Evolutionary conservation across 1,140 invertebrate species (phyloP).

Genomic region (Hyposmocoma kahamanoa): DNA sequence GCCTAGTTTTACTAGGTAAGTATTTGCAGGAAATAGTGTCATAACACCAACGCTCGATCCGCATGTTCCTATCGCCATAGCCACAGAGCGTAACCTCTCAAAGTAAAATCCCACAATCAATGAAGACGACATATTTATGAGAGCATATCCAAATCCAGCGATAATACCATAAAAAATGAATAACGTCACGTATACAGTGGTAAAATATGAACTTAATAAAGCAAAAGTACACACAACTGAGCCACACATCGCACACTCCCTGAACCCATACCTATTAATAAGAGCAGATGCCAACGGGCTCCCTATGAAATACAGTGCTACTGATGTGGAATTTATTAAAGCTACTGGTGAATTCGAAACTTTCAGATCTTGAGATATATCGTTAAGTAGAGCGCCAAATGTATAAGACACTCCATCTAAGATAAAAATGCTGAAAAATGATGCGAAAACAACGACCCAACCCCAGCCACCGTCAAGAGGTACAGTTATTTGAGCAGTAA

Average conservation of each 20-base stretch:
- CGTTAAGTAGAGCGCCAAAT: constrained; percentile 48
- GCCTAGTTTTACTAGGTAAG: constrained; percentile 76
- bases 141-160: constrained; percentile 87
- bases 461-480: constrained; percentile 58
- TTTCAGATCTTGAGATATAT: constrained; percentile 43
- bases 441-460: constrained; percentile 48
- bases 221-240: constrained; percentile 46
- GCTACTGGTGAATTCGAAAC: constrained; percentile 37
- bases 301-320: constrained; percentile 61
- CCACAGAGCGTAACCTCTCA: constrained; percentile 83
- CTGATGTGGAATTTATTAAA: constrained; percentile 50
- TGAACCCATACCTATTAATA: constrained; percentile 83
- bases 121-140: constrained; percentile 76
- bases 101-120: constrained; percentile 89
- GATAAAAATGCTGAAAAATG: constrained; percentile 44
- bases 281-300: constrained; percentile 86
- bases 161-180: constrained; percentile 53
- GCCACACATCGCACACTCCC: constrained; percentile 81
- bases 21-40: constrained; percentile 79
- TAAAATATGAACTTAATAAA: constrained; percentile 50
- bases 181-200: constrained; percentile 31
- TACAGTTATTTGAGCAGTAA: constrained; percentile 54
- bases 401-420: constrained; percentile 55
- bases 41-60: constrained; percentile 87
- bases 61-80: constrained; percentile 85